Percentiles rank a stretch among this genome's conserved stretches.
Evolutionary conservation across 2,888 invertebrate genomes (phyloP).

Genomic region (Synanthedon formicaeformis): DNA sequence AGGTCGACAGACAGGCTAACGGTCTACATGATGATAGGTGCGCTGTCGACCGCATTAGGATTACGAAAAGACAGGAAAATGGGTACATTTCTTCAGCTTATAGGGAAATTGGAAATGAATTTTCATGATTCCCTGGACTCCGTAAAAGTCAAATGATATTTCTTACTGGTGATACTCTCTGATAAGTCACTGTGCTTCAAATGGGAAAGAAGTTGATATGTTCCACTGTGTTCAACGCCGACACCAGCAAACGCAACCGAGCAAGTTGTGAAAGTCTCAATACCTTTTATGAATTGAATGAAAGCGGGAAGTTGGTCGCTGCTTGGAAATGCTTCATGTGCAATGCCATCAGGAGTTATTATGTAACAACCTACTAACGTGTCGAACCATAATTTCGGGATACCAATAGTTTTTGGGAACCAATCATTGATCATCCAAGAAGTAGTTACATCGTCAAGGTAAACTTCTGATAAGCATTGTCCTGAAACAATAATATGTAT

Average conservation of each 20-base stretch:
- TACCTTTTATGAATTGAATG: slow-evolving; percentile 10
- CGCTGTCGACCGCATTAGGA: too few species aligned
- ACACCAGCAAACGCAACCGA: slow-evolving; percentile 20
- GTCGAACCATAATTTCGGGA: slow-evolving; percentile 23
- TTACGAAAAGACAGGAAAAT: too few species aligned
- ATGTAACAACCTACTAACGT: slow-evolving; percentile 24
- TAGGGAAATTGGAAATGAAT: too few species aligned
- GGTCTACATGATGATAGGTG: too few species aligned
- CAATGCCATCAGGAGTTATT: slow-evolving; percentile 23
- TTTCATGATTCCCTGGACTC: too few species aligned
- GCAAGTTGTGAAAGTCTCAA: slow-evolving; percentile 22
- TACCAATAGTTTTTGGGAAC: slow-evolving; percentile 17
- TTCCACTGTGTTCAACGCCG: slow-evolving; percentile 20
- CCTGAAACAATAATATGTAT: neutral
- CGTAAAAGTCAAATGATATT: slow-evolving; percentile 15
- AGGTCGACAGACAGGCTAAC: too few species aligned
- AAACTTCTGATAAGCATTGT: slow-evolving; percentile 14
- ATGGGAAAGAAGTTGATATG: slow-evolving; percentile 28
- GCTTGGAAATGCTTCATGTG: slow-evolving; percentile 25
- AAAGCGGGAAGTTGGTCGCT: slow-evolving; percentile 14
- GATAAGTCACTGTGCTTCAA: slow-evolving; percentile 17
- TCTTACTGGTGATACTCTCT: slow-evolving; percentile 20
- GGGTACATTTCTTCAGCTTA: too few species aligned
- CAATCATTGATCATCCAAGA: slow-evolving; percentile 19
- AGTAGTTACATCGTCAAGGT: slow-evolving; percentile 16